Evolutionary conservation across 2,888 invertebrate genomes (phyloP), one percentile per base, ranked within the genome.

Genomic region (Drosophila colorata): DNA sequence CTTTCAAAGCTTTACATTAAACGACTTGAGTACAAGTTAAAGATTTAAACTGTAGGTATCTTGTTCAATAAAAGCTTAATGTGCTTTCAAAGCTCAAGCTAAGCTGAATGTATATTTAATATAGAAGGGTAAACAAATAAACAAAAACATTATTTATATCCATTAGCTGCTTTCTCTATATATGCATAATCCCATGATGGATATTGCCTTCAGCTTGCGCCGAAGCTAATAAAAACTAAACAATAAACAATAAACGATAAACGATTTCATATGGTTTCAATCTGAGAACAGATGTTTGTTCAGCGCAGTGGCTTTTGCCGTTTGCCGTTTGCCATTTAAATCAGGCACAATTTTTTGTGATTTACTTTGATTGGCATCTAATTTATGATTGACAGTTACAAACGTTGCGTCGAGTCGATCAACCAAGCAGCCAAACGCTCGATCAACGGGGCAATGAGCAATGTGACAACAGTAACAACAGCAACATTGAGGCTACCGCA

Each of bases 311-410:
- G 58, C 71, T 38, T 43, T 55, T 61, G 25, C 49, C 53, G 20
- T 69, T 67, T 57, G 69, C 78, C 61, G 43, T 66, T 73, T 71
- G 69, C 68, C 75, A 83, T 88, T 87, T 75, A 73, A 87, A 84
- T 84, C 73, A 70, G 69, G 49, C 58, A 71, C 74, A 87, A 81
- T 78, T 78, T 81, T 69, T 87, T 70, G 69, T 87, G 78, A 84
- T 88, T 88, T 74, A 78, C 71, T 80, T 83, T 84, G 84, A 84
- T 88, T 84, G 87, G 75, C 85, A 74, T 72, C 84, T 75, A 89
- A 85, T 85, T 89, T 85, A 89, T 89, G 89, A 85, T 89, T 89
- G 85, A 89, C 89, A 85, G 89, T 74, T 87, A 71, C 81, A 84
- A 88, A 83, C 84, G 70, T 75, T 87, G 59, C 69, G 53, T 48